Evolutionary conservation across 2,113 vertebrate genomes (phyloP).

Genomic region (Melierax canorus): DNA sequence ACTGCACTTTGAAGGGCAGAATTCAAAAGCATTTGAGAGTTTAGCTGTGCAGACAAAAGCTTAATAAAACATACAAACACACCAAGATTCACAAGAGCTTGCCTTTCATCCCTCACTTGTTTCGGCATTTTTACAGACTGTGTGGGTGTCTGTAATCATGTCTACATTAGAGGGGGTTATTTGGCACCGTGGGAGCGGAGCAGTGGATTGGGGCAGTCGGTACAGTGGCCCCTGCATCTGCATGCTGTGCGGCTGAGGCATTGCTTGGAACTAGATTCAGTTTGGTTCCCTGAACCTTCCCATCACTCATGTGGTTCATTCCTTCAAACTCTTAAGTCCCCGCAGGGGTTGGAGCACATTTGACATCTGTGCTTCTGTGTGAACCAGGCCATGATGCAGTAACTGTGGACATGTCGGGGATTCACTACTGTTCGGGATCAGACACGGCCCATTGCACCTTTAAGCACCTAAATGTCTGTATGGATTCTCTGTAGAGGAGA

Average conservation of each 20-base stretch:
- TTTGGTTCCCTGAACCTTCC: not conserved
- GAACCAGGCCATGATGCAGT: not conserved
- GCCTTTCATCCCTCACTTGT: not conserved
- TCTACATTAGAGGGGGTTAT: not conserved
- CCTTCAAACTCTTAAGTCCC: not conserved
- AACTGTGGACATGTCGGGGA: accelerated
- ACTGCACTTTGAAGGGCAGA: not conserved
- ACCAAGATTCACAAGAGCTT: not conserved
- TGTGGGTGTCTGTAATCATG: not conserved
- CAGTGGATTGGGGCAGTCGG: accelerated
- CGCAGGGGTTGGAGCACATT: not conserved
- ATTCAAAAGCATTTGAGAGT: not conserved
- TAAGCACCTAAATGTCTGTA: not conserved
- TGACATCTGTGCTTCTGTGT: not conserved
- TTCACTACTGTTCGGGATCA: not conserved
- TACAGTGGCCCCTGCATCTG: not conserved
- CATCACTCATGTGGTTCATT: not conserved
- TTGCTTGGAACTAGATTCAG: not conserved
- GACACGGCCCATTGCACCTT: not conserved
- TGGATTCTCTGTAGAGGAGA: not conserved
- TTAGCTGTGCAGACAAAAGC: not conserved
- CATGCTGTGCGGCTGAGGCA: accelerated
- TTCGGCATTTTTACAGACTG: not conserved
- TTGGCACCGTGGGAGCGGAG: not conserved
- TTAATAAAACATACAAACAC: not conserved